Evolutionary conservation across 1,140 invertebrate species (phyloP).

Genomic region (Bicyclus anynana): DNA sequence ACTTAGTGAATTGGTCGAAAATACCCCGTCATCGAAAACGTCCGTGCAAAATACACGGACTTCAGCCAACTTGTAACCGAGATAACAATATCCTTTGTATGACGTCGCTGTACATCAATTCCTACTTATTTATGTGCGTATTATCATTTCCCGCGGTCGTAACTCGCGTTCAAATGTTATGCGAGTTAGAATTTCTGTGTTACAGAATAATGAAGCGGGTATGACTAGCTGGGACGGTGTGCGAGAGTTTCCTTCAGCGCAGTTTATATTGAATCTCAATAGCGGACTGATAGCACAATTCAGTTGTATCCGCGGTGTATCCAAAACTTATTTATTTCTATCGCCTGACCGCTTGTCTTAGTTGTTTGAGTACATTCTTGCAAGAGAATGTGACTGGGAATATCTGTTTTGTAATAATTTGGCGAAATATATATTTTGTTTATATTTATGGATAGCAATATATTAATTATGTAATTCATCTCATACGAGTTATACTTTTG

Average conservation of each 20-base stretch:
- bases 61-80: neutral
- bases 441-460: too few species aligned
- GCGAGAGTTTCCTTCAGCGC: neutral
- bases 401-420: too few species aligned
- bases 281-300: neutral
- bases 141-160: conserved; percentile 25
- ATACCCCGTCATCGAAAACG: neutral
- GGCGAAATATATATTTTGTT: too few species aligned
- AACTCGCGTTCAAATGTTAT: conserved; percentile 6
- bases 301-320: neutral
- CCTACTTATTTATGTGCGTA: conserved; percentile 26
- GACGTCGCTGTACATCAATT: conserved; percentile 27
- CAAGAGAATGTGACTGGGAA: too few species aligned
- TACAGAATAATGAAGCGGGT: conserved; percentile 7
- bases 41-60: neutral
- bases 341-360: neutral
- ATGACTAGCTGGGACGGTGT: neutral
- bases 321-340: neutral
- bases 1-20: too few species aligned
- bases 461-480: too few species aligned
- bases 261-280: conserved; percentile 4
- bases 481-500: too few species aligned
- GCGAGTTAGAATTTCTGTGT: conserved; percentile 1
- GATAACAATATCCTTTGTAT: conserved; percentile 35
- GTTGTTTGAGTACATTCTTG: neutral